Base-by-base conservation (phyloP, 2,113 vertebrate genomes). In the Hemiprocne comata region DNA sequence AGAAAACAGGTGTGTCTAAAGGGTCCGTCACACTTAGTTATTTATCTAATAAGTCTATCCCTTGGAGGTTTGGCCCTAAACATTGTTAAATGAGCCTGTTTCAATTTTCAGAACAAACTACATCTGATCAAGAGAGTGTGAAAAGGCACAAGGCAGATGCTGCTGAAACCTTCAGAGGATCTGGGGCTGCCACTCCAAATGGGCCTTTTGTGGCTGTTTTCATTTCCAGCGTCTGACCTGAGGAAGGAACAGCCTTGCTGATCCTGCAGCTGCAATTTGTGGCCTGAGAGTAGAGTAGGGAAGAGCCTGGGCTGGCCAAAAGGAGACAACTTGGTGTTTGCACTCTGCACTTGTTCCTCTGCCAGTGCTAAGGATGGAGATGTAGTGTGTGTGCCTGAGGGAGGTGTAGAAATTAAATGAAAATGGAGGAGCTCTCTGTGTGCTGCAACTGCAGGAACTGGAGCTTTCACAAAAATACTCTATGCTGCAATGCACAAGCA, bases 11-110 rank as follows among this genome's bases (percentile, higher is more conserved):
- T 75, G 57, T 90, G 51, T 83, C 73, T 78, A 78, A 96, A 29
- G 8, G 20, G 18, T 90, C 90, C 10, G 84, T 91, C 85, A 80
- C 66, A 53, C 87, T 86, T 73, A 19, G 5, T 69, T 85, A 94
- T 94, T 96, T 79, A 85, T 74, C 87, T 93, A 90, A 87, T 86
- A 89, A 74, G 9, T 23, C n/a, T 61, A 24, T 65, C 36, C 57
- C 70, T 88, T 13, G 34, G 10, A 94, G 85, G 77, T 54, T 8
- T 73, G 62, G 65, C 24, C 94, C 82, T 61, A 95, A 85, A 95
- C 48, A 42, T 46, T 76, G 25, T 70, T 92, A n/a, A 77, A 74
- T 55, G 89, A 90, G 42, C 87, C 40, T 77, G 28, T 75, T 85
- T 60, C 64, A 26, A 11, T 60, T 89, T 69, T 81, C 83, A n/a